phyloP scores from a whole-genome alignment of 2,797 vertebrate species.

The Lophotriccus pileatus region DNA sequence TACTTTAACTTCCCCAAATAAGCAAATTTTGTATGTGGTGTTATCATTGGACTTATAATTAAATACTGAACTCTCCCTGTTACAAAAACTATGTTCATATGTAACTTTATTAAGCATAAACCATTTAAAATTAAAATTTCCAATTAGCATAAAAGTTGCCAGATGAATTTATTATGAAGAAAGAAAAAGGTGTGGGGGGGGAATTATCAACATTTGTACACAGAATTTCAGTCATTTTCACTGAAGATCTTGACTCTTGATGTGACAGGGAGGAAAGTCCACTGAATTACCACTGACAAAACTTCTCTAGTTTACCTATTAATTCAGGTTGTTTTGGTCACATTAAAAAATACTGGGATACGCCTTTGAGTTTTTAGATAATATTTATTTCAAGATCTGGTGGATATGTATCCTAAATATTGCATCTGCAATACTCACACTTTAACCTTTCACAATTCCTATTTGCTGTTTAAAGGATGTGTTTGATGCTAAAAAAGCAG shows the following conservation, averaged over 20 bases:
- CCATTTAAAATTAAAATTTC: background rate
- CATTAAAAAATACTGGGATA: background rate
- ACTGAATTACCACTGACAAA: background rate
- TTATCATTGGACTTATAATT: background rate
- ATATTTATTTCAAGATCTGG: background rate
- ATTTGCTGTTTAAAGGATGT: background rate
- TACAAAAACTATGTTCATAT: background rate
- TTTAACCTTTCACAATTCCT: background rate
- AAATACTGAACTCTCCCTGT: background rate
- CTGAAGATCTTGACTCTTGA: background rate
- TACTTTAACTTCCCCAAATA: background rate
- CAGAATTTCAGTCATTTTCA: background rate
- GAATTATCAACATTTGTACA: background rate
- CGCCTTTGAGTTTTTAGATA: background rate
- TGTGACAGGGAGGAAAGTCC: background rate
- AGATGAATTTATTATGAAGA: background rate
- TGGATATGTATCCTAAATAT: background rate
- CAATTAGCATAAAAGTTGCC: background rate
- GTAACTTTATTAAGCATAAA: background rate
- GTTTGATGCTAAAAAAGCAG: background rate
- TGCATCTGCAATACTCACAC: background rate
- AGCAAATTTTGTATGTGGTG: background rate
- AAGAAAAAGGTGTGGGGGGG: fast-evolving
- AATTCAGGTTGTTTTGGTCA: background rate
- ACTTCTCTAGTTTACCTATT: background rate